Base-by-base conservation (phyloP, 2,113 vertebrate species). In the Abramis brama region DNA sequence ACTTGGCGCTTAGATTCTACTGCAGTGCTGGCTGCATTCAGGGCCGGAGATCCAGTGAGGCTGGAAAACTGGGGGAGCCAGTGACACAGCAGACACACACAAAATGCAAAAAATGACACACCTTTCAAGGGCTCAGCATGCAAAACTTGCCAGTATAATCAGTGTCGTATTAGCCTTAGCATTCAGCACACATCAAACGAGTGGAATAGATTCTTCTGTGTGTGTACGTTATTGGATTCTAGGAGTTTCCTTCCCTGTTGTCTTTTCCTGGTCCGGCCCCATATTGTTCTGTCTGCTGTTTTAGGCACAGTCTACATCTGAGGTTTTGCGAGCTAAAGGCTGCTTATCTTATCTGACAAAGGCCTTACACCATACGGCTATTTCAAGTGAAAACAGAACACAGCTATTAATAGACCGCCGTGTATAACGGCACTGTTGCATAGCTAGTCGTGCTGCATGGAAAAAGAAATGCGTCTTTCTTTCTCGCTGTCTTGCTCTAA, bases 381-480 rank as follows among this genome's bases (percentile, higher is more conserved):
- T 71, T 86, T 86, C 62, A 52, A 80, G 36, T 73, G 76, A 84
- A 86, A 84, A 70, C 71, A 84, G 71, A 79, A 82, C 71, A 43
- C n/a, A 21, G 77, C 85, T 89, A 87, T 89, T 85, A 77, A 80
- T 89, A 89, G 88, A 68, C 71, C 2, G 13, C 66, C 70, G 50
- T 85, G 79, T 75, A 43, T 59, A 87, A 62, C 70, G 4, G 62
- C 77, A 86, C 82, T 30, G 74, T 76, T 76, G 74, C 33, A 10
- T 73, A 1, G 50, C 64, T 43, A 27, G 52, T 55, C 33, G 50
- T 79, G 62, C 83, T 81, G 59, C 79, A 73, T 36, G 70, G 71
- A 70, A 83, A 81, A 30, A 77, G 79, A 85, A 88, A 85, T 70
- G 45, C 71, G 25, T 84, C 76, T 55, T 89, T 43, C 33, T 43